Conservation (phyloP, 30 jellyfish, hydroid and myxozoan genomes). For the Nemopilema nomurai region DNA sequence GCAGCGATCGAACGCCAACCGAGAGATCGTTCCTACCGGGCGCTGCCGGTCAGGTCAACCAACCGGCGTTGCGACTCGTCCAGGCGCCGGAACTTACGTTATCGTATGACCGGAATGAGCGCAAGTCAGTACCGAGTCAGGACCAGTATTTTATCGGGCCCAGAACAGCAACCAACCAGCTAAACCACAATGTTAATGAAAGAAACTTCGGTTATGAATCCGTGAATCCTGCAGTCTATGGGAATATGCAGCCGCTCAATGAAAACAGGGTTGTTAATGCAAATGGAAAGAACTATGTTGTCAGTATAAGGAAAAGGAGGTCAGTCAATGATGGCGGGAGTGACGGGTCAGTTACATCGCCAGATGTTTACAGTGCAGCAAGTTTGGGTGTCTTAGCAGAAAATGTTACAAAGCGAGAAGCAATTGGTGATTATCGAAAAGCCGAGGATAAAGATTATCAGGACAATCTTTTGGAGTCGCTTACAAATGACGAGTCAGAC, state of each 20-base stretch:
- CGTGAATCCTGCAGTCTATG: conserved; percentile 7
- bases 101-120: not conserved
- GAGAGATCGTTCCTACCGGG: conserved; percentile 15
- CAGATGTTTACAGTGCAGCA: not conserved
- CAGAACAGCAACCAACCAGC: conserved; percentile 7
- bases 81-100: not conserved
- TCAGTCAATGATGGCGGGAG: not conserved
- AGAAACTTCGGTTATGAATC: conserved; percentile 1
- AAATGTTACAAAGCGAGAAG: conserved; percentile 34
- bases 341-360: not conserved
- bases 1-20: conserved; percentile 3
- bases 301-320: conserved; percentile 61
- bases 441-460: conserved; percentile 40
- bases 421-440: conserved; percentile 18
- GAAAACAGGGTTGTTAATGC: not conserved
- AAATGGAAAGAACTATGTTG: conserved; percentile 44
- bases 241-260: not conserved
- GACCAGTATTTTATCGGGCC: conserved; percentile 48
- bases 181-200: conserved; percentile 36
- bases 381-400: not conserved
- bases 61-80: not conserved
- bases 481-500: conserved; percentile 59
- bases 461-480: conserved; percentile 52
- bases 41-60: not conserved
- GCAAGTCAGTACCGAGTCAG: not conserved